phyloP scores from a whole-genome alignment of 2,888 invertebrate genomes.

The Leptopilina myrica region DNA sequence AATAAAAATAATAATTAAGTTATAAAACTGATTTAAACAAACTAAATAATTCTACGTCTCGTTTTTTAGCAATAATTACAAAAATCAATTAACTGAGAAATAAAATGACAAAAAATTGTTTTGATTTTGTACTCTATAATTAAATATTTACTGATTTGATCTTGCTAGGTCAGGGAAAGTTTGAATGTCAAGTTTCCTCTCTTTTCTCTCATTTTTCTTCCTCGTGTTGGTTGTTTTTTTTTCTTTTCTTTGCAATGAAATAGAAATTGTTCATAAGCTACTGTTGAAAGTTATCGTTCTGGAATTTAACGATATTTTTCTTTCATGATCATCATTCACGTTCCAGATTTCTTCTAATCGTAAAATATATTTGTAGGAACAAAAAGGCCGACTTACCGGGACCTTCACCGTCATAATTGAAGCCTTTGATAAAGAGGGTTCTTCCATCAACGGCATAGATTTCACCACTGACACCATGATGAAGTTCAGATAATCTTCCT shows the following conservation, averaged over 20 bases:
- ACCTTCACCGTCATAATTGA: slow-evolving; percentile 94
- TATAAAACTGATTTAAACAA: no score
- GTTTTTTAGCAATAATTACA: no score
- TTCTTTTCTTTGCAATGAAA: background rate
- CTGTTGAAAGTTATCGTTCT: background rate
- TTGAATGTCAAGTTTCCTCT: slow-evolving; percentile 12
- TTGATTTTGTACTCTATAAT: slow-evolving; percentile 13
- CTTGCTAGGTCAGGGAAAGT: slow-evolving; percentile 10
- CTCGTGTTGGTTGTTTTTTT: no score
- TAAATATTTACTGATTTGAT: background rate
- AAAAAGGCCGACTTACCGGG: slow-evolving; percentile 81
- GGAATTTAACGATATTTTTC: background rate
- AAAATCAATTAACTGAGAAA: background rate
- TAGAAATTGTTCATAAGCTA: slow-evolving; percentile 17
- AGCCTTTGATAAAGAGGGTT: slow-evolving; percentile 91
- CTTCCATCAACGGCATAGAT: slow-evolving; percentile 93
- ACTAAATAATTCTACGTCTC: no score
- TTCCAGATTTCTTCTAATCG: background rate
- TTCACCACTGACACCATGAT: slow-evolving; percentile 91
- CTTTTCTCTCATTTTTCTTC: slow-evolving; percentile 20
- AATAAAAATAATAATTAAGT: no score
- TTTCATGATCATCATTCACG: background rate
- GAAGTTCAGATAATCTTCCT: slow-evolving; percentile 86
- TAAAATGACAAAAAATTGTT: background rate
- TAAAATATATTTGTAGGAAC: background rate